A percentile compares a stretch with the other conserved stretches of the same genome.
Conservation (phyloP, 1,140 invertebrate species). For the Bombus terrestris region DNA sequence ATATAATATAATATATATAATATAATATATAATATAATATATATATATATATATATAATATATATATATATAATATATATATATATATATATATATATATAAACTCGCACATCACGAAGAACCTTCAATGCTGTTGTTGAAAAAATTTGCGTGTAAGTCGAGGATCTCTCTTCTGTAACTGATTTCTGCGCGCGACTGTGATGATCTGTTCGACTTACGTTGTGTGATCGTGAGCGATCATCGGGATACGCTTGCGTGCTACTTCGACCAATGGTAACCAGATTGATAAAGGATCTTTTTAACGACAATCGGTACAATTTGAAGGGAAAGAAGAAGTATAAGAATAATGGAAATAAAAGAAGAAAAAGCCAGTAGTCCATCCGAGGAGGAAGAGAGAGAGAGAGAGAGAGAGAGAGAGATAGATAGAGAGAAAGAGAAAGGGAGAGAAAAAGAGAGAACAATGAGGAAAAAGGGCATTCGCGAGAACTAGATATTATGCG, state of each 20-base stretch:
- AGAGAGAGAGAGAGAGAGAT: constrained; percentile 4
- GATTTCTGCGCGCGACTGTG: constrained; percentile 20
- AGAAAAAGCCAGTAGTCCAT: constrained; percentile 18
- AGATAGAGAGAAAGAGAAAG: not conserved
- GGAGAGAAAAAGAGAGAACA: not conserved
- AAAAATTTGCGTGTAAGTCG: constrained; percentile 16
- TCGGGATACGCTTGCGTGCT: not conserved
- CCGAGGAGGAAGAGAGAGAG: constrained; percentile 9
- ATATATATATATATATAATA: not conserved
- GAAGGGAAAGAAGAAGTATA: constrained; percentile 1
- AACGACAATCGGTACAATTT: constrained; percentile 64
- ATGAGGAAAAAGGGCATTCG: constrained; percentile 47
- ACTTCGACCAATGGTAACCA: constrained; percentile 48
- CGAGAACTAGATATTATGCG: constrained; percentile 14
- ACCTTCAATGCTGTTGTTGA: constrained; percentile 3
- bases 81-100: not conserved
- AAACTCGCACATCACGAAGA: not conserved
- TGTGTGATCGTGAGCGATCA: constrained; percentile 13
- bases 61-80: too few species aligned
- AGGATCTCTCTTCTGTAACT: constrained; percentile 38
- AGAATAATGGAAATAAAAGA: not conserved
- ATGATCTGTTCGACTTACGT: constrained; percentile 48
- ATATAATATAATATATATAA: not conserved
- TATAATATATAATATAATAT: too few species aligned
- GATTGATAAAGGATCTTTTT: constrained; percentile 48